These are phyloP conservation scores for Agelas oroides DNA, from an alignment of 37 sponge, comb jelly and placozoan genomes.

Conservation along the genomic window DNA sequence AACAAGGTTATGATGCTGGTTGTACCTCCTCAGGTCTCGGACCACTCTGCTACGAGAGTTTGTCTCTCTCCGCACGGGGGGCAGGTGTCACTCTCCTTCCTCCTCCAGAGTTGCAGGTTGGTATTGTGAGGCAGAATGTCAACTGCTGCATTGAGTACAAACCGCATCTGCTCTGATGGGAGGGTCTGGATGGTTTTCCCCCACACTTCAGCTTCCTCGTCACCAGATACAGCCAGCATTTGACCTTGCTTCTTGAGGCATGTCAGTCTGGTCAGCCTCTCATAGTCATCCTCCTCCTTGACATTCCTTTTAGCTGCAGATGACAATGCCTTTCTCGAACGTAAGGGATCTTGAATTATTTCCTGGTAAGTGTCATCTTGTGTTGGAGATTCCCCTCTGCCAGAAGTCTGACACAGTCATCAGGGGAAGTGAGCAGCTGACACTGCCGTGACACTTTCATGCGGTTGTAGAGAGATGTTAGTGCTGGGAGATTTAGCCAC, in stretches of 20 bases:
- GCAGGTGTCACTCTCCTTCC: not conserved
- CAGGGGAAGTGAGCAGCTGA: not conserved
- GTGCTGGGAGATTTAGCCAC: conserved; percentile 8
- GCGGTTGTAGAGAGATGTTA: not conserved
- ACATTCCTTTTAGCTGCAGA: no score
- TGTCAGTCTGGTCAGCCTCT: no score
- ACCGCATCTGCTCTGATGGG: not conserved
- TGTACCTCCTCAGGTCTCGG: not conserved
- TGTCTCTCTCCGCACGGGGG: not conserved
- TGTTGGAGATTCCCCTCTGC: not conserved
- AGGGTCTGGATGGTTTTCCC: not conserved
- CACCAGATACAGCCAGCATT: no score
- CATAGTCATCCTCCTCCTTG: no score
- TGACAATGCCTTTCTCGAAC: not conserved
- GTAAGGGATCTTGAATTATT: not conserved
- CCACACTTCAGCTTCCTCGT: not conserved
- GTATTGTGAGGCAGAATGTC: conserved; percentile 2
- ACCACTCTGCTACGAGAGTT: not conserved
- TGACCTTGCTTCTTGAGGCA: no score
- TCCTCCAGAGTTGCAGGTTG: not conserved
- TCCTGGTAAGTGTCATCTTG: not conserved
- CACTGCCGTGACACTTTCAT: not conserved
- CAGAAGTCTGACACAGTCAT: not conserved
- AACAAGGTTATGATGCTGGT: not conserved
- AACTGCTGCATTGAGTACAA: not conserved